Percentiles rank a stretch among this genome's conserved stretches.
These are phyloP conservation scores for Leptocoma aspasia DNA, from an alignment of 2,113 vertebrate genomes.

Conservation along the genomic window DNA sequence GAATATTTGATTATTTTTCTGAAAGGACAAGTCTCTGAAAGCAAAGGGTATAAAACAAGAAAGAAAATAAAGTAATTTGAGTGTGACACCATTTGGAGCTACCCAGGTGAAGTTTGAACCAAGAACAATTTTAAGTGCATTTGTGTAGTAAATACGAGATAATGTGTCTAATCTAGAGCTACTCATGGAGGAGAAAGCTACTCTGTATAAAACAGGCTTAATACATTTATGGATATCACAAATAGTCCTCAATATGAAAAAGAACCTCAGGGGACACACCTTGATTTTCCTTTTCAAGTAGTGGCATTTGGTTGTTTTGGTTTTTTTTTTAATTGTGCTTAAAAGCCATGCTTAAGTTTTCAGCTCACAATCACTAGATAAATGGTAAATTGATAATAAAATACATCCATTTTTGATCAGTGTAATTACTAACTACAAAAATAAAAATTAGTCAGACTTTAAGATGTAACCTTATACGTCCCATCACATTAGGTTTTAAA, in stretches of 20 bases:
- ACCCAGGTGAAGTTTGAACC: not conserved
- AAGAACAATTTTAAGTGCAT: not conserved
- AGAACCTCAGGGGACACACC: not conserved
- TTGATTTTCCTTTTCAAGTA: not conserved
- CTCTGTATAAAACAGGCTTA: not conserved
- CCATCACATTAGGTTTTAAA: not conserved
- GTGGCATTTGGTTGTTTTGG: no score
- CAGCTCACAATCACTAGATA: not conserved
- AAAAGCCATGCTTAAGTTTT: not conserved
- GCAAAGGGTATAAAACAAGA: not conserved
- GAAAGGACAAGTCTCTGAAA: not conserved
- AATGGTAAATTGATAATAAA: not conserved
- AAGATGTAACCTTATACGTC: not conserved
- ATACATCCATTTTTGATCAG: not conserved
- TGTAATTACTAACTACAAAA: not conserved
- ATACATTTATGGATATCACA: not conserved
- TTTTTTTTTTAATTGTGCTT: not conserved
- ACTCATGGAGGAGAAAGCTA: not conserved
- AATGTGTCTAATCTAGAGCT: not conserved
- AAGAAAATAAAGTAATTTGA: not conserved
- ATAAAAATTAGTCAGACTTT: not conserved
- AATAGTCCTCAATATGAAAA: not conserved
- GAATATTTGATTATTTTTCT: not conserved
- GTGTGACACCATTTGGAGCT: not conserved
- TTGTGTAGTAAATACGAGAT: not conserved